Conservation (phyloP, 2,888 invertebrate genomes). For the Ophion costatus region DNA sequence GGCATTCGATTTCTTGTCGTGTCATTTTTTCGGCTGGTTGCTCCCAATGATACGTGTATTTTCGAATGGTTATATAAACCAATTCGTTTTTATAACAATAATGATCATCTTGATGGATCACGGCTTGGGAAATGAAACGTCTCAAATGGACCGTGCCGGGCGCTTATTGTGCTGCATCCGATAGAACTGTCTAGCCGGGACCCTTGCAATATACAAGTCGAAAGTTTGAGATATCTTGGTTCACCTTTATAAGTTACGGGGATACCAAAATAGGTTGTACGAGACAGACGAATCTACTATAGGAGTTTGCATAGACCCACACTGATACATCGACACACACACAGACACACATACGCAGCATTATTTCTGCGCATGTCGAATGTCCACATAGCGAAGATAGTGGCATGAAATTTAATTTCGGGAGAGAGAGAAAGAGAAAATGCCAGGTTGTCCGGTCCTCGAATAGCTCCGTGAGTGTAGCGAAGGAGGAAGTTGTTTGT, state of each 20-base stretch:
- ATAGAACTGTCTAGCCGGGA: no score
- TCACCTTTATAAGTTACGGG: constrained; percentile 21
- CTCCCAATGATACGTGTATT: constrained; percentile 21
- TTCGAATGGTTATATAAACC: constrained; percentile 10
- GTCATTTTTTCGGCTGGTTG: constrained; percentile 21
- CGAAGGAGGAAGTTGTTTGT: constrained; percentile 60
- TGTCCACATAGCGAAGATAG: constrained; percentile 33
- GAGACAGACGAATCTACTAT: constrained; percentile 5
- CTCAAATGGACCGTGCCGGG: background rate
- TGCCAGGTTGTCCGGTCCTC: constrained; percentile 52
- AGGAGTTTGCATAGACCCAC: background rate
- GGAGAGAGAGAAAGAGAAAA: constrained; percentile 52
- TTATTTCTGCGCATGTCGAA: constrained; percentile 45
- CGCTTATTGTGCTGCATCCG: no score
- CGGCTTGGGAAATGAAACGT: constrained; percentile 29
- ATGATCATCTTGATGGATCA: constrained; percentile 70
- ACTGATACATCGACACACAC: background rate
- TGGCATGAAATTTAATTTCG: constrained; percentile 57
- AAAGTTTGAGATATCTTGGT: constrained; percentile 20
- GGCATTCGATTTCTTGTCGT: constrained; percentile 9
- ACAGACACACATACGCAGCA: background rate
- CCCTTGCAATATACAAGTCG: constrained; percentile 27
- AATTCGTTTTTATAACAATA: constrained; percentile 44
- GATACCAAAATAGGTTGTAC: constrained; percentile 22
- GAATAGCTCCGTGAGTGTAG: constrained; percentile 58